These are phyloP conservation scores for Nemurella pictetii DNA, from an alignment of 2,888 invertebrate species.

Conservation along the genomic window DNA sequence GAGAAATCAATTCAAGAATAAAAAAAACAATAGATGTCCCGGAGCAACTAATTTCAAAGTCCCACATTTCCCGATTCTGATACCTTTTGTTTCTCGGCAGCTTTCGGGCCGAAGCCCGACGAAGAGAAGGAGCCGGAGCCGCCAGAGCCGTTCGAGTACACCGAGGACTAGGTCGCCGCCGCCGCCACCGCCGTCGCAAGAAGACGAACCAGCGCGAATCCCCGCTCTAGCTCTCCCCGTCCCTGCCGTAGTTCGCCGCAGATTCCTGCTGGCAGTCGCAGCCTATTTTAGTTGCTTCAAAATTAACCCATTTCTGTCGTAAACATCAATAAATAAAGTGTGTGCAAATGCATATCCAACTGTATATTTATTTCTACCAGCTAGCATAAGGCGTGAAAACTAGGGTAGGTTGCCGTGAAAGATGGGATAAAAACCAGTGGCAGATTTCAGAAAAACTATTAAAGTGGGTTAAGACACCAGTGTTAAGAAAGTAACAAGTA, in stretches of 20 bases:
- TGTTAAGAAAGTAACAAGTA: too few species aligned
- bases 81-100: slow-evolving; percentile 51
- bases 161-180: slow-evolving; percentile 69
- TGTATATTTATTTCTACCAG: background rate
- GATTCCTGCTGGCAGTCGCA: too few species aligned
- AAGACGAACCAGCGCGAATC: background rate
- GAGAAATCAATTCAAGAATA: too few species aligned
- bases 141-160: slow-evolving; percentile 96
- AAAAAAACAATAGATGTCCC: too few species aligned
- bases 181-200: background rate
- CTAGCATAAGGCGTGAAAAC: background rate
- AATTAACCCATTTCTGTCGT: background rate
- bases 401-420: too few species aligned
- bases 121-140: slow-evolving; percentile 97
- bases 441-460: too few species aligned
- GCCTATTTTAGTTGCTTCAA: background rate
- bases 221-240: background rate
- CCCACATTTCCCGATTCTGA: background rate
- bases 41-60: too few species aligned
- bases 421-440: too few species aligned
- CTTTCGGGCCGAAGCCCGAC: slow-evolving; percentile 86
- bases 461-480: too few species aligned
- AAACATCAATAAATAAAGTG: background rate
- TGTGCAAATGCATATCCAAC: background rate
- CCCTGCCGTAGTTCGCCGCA: too few species aligned